Base-by-base conservation (phyloP, 2,797 vertebrate species). In the Crenuchus spilurus region DNA sequence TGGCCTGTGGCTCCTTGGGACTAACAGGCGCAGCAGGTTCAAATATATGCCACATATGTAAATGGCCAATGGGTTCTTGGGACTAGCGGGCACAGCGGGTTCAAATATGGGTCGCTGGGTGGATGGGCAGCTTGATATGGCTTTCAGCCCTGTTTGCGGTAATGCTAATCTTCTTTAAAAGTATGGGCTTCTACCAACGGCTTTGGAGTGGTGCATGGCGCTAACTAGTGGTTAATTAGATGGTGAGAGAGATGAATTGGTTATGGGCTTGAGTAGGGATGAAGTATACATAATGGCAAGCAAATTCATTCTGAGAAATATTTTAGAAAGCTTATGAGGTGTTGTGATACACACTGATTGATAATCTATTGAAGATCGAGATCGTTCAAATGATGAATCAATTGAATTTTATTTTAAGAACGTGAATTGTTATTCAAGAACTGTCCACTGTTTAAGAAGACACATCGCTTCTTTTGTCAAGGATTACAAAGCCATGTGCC, bases 141-240 rank as follows among this genome's bases (percentile, higher is more conserved):
- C 58, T 42, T 62, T 41, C 6, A 41, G 35, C 35, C 39, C 35
- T 33, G 30, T 57, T 57, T 57, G 16, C n/a, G 35, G 22, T n/a
- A 26, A 37, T 9, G 7, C 30, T 77, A 61, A 72, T 67, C 48
- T 39, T 14, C 9, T 76, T 70, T 72, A 41, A 67, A 72, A 41
- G 69, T 51, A 18, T 10, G 18, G 22, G 22, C 8, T 42, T 0
- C 1, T 65, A 41, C 42, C n/a, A 9, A 24, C 60, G 30, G 31
- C 30, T 49, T 66, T 71, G 55, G 13, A 6, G 2, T 20, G 58
- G 49, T 66, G 26, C 42, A 22, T 26, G 9, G n/a, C 3, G 37
- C 35, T 24, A 52, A 44, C 20, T 51, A 60, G 20, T 7, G 13
- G 30, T 48, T 54, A 54, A 4, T 44, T 26, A 24, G 7, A 51